Base-by-base conservation (phyloP, 1,140 invertebrate species). In the Branchinecta lynchi region DNA sequence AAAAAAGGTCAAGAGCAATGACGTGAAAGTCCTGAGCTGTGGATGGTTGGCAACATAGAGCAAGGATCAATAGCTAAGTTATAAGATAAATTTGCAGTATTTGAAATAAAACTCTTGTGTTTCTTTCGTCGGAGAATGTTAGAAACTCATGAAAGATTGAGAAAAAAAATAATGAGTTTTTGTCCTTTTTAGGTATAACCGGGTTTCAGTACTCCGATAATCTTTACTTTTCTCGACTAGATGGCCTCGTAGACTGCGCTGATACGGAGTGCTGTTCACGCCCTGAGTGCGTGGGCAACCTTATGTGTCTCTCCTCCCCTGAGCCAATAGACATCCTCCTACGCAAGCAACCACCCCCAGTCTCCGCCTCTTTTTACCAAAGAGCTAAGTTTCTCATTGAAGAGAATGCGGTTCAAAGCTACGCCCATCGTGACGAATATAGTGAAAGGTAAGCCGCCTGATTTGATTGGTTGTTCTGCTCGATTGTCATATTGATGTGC, bases 321-420 rank as follows among this genome's bases (percentile, higher is more conserved):
- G 92, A 97, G 79, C 94, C 95, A 0, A 90, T 94, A 6, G 93
- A 95, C 78, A 93, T 98, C 6, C 82, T 98, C 0, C 83, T 97
- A 0, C 82, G 93, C 45, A 97, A 97, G 81, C 93, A 98, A 76
- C 92, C 94, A 3, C 93, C 94, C 9, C 91, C 92, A 51, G 90
- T 96, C 45, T 96, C 93, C 2, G 93, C 93, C 7, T 95, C 94
- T 1, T 99, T 99, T 80, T 98, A 96, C 77, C 93, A 98, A 78
- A 85, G 93, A 65, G 94, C 98, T 77, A 94, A 95, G 77, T 99
- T 99, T 80, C 86, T 99, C 69, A 95, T 99, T 70, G 94, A 98
- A 81, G 93, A 97, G 78, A 93, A 96, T 78, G 95, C 92, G 70
- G 94, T 98, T 43, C 96, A 99, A 80, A 95, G 90, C 76, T 98